Percentiles rank a stretch among this genome's conserved stretches.
These are phyloP conservation scores for Rhorus exstirpatorius DNA, from an alignment of 2,888 invertebrate genomes.

Conservation along the genomic window DNA sequence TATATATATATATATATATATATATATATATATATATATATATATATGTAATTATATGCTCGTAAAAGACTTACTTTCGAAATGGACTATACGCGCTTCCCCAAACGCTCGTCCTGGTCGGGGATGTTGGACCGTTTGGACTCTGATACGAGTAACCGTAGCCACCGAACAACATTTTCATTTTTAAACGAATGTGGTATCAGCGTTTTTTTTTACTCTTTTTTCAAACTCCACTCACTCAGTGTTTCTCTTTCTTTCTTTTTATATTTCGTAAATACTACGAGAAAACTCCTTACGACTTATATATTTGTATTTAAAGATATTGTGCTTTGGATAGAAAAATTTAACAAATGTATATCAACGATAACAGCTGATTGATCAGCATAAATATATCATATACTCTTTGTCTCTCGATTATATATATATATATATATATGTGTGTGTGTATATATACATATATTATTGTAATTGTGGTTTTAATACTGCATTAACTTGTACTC, in stretches of 20 bases:
- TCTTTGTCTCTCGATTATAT: slow-evolving; percentile 26
- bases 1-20: too few species aligned
- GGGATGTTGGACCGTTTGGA: slow-evolving; percentile 80
- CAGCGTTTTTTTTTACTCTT: neutral
- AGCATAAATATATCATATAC: slow-evolving; percentile 61
- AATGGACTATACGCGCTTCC: slow-evolving; percentile 82
- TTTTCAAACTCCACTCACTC: neutral
- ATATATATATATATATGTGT: slow-evolving; percentile 36
- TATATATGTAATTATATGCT: too few species aligned
- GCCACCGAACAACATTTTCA: slow-evolving; percentile 82
- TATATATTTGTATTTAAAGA: neutral
- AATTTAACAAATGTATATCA: slow-evolving; percentile 58
- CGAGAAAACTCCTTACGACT: neutral
- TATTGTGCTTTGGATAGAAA: slow-evolving; percentile 45
- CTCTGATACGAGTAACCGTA: slow-evolving; percentile 79
- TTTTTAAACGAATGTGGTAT: slow-evolving; percentile 20
- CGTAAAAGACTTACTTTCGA: slow-evolving; percentile 80
- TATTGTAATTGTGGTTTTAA: too few species aligned
- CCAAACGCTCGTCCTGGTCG: slow-evolving; percentile 80
- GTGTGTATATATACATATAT: too few species aligned
- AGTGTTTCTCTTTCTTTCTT: neutral
- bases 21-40: too few species aligned
- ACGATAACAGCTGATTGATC: slow-evolving; percentile 50
- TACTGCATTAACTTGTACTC: slow-evolving; percentile 72
- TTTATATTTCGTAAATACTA: neutral